Evolutionary conservation across 2,888 invertebrate species (phyloP).

Genomic region (Bursaphelenchus okinawaensis): DNA sequence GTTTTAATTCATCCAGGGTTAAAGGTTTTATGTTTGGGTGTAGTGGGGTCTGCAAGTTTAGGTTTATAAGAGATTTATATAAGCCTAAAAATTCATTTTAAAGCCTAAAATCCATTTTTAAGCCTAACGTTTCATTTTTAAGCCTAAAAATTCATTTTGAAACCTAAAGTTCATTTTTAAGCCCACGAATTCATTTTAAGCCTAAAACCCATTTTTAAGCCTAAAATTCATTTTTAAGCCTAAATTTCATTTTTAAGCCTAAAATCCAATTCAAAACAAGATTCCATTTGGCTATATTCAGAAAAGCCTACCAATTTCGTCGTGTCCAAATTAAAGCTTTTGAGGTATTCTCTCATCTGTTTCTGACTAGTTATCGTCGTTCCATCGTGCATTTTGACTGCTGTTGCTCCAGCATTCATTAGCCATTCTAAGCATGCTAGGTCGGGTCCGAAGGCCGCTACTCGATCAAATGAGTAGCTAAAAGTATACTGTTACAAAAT

Average conservation of each 20-base stretch:
- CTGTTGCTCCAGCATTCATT: conserved; percentile 52
- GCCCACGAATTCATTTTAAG: no score
- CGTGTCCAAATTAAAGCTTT: conserved; percentile 28
- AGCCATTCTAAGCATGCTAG: conserved; percentile 55
- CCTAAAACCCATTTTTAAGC: no score
- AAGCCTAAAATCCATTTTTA: no score
- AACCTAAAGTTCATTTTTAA: no score
- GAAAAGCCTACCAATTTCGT: conserved; percentile 15
- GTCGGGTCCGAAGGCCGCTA: conserved; percentile 48
- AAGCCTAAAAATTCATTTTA: no score
- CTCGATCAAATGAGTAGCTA: conserved; percentile 42
- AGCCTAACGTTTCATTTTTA: no score
- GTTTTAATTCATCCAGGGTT: not conserved
- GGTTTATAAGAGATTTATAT: no score
- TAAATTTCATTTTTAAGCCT: no score
- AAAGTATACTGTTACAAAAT: not conserved
- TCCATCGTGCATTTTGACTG: conserved; percentile 45
- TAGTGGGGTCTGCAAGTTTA: not conserved
- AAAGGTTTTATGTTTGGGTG: not conserved
- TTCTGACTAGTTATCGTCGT: conserved; percentile 32
- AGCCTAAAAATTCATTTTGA: no score
- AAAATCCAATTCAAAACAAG: no score
- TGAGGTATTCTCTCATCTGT: conserved; percentile 45
- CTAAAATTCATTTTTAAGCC: no score
- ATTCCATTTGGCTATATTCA: no score